Percentiles rank a stretch among this genome's conserved stretches.
These are phyloP conservation scores for Neoniphon sammara DNA, from an alignment of 2,797 vertebrate species.

Conservation along the genomic window DNA sequence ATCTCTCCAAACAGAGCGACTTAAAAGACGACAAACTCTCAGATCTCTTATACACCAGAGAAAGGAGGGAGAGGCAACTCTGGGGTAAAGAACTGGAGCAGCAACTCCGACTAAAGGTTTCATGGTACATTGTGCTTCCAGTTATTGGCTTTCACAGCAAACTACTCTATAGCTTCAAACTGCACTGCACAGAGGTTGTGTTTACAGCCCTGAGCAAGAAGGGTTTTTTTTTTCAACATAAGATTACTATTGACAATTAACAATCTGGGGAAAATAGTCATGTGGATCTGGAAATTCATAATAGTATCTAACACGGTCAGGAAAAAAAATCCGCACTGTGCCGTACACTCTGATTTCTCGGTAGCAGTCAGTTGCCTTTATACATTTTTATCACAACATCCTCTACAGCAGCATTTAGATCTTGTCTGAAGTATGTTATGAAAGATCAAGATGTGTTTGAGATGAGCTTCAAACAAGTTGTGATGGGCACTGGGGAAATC, in stretches of 20 bases:
- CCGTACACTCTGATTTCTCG: too few species aligned
- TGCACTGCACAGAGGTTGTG: not conserved
- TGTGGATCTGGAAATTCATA: not conserved
- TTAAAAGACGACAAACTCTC: slow-evolving; percentile 60
- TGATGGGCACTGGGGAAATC: not conserved
- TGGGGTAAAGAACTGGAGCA: not conserved
- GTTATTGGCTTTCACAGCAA: not conserved
- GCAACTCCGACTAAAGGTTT: slow-evolving; percentile 23
- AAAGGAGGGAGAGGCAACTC: slow-evolving; percentile 13
- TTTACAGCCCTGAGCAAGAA: not conserved
- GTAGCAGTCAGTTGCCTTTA: not conserved
- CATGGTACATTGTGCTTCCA: slow-evolving; percentile 13
- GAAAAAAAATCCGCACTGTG: too few species aligned
- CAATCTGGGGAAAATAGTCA: not conserved
- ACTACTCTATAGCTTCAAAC: not conserved
- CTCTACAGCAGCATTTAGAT: not conserved
- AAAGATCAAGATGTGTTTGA: not conserved
- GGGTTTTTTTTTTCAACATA: not conserved
- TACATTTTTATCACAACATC: not conserved
- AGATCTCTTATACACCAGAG: slow-evolving; percentile 52
- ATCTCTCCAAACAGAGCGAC: slow-evolving; percentile 63
- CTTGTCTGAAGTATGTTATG: not conserved
- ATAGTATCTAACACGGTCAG: not conserved
- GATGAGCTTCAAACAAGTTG: not conserved
- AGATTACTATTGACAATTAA: not conserved